Evolutionary conservation across 2,797 vertebrate species (phyloP).

Genomic region (Notolepis coatsorum): DNA sequence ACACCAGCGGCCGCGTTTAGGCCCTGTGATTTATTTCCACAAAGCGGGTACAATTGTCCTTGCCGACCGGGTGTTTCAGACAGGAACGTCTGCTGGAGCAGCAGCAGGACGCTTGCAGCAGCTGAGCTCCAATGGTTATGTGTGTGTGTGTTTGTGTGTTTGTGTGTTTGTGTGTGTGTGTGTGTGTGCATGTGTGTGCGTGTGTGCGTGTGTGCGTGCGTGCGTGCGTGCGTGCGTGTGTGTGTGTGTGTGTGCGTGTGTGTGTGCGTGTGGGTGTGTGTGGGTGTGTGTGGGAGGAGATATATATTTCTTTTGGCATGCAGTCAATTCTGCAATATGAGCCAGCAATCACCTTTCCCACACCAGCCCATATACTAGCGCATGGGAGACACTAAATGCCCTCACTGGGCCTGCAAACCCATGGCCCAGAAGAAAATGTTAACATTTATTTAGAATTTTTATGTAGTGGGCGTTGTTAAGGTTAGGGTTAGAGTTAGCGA

Average conservation of each 20-base stretch:
- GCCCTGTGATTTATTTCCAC: conserved; percentile 67
- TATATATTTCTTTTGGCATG: conserved; percentile 36
- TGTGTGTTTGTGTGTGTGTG: conserved; percentile 18
- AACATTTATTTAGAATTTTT: too few relatives aligned
- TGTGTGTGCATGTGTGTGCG: conserved; percentile 27
- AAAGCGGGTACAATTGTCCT: conserved; percentile 69
- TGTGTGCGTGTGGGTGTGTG: neutral
- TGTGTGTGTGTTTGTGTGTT: conserved; percentile 25
- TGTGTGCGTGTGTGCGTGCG: conserved; percentile 8
- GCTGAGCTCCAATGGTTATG: conserved; percentile 49
- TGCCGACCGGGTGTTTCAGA: conserved; percentile 53
- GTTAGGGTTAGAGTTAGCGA: too few relatives aligned
- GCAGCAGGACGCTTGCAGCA: conserved; percentile 33
- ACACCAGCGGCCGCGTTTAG: conserved; percentile 55
- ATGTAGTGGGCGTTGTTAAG: too few relatives aligned
- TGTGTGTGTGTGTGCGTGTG: conserved; percentile 16
- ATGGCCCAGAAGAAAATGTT: too few relatives aligned
- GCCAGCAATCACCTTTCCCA: neutral
- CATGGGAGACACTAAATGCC: too few relatives aligned
- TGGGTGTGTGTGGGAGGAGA: conserved; percentile 2
- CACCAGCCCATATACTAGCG: neutral
- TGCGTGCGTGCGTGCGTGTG: conserved; percentile 18
- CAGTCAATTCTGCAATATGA: conserved; percentile 20
- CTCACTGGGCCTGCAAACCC: neutral
- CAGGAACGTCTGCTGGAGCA: conserved; percentile 50